phyloP scores from a whole-genome alignment of 2,797 vertebrate species.

The Sebastiscus albofasciatus region DNA sequence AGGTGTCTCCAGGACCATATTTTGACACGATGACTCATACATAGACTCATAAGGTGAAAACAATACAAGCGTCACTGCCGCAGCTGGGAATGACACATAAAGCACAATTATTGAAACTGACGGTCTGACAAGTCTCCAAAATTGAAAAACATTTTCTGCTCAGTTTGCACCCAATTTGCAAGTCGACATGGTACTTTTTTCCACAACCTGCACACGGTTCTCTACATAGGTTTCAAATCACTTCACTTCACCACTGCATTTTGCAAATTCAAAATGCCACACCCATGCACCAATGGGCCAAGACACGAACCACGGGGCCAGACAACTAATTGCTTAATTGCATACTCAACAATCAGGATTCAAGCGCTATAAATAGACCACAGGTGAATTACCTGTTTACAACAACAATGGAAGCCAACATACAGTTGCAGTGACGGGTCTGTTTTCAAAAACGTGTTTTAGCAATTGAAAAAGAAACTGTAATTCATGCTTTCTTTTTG shows the following conservation, averaged over 20 bases:
- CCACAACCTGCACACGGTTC: background rate
- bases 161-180: background rate
- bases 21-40: background rate
- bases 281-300: background rate
- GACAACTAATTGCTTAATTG: background rate
- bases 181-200: background rate
- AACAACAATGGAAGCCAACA: background rate
- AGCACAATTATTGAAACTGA: background rate
- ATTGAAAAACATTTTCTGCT: background rate
- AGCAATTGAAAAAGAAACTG: background rate
- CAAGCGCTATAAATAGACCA: background rate
- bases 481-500: background rate
- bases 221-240: background rate
- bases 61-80: background rate
- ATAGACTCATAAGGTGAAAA: background rate
- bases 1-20: background rate
- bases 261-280: background rate
- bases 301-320: background rate
- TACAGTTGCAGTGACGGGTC: background rate
- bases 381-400: background rate
- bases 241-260: too few relatives aligned
- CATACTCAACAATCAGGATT: background rate
- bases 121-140: too few relatives aligned
- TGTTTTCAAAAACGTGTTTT: background rate
- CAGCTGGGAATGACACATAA: background rate